Base-by-base conservation (phyloP, 2,888 invertebrate genomes). In the Apodemia mormo region DNA sequence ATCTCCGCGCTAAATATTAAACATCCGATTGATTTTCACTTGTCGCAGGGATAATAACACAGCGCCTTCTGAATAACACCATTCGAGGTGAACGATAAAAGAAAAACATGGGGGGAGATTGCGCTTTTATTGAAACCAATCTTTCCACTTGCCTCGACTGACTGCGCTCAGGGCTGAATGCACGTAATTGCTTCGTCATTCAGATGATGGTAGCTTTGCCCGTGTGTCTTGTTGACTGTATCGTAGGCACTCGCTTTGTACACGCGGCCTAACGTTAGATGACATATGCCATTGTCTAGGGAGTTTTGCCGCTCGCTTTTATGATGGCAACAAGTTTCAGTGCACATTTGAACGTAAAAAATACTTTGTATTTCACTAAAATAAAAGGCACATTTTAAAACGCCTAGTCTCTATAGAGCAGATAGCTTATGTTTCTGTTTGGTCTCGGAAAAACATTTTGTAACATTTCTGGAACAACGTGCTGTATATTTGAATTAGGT, bases 101-200 rank as follows among this genome's bases (percentile, higher is more conserved):
- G 92, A 91, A 92, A 90, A 92, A 92, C 92, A 90, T 85, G 87
- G 89, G 88, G 88, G 83, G 88, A 88, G 86, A 83, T 83, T 90
- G 90, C 85, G 88, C 90, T 92, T 92, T 92, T 92, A 92, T 93
- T 90, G 90, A 89, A 91, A 92, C 90, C 91, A 89, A 93, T 93
- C 92, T 89, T 87, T 85, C 83, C 92, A 90, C 89, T 92, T 90
- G 90, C 85, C 86, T 82, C 86, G 85, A 81, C 87, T 88, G 87
- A 87, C 89, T 90, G 87, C 85, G 85, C 87, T 81, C 81, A 78
- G 81, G 84, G 86, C 83, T 90, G 87, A 90, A 90, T 87, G 89
- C 86, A 85, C 87, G 87, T 92, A 92, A 92, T 92, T 91, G 92
- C 91, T 86, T 84, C 89, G 88, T 90, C 92, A 90, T 92, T 90